phyloP scores from a whole-genome alignment of 2,888 invertebrate genomes.

The Mystacides longicornis region DNA sequence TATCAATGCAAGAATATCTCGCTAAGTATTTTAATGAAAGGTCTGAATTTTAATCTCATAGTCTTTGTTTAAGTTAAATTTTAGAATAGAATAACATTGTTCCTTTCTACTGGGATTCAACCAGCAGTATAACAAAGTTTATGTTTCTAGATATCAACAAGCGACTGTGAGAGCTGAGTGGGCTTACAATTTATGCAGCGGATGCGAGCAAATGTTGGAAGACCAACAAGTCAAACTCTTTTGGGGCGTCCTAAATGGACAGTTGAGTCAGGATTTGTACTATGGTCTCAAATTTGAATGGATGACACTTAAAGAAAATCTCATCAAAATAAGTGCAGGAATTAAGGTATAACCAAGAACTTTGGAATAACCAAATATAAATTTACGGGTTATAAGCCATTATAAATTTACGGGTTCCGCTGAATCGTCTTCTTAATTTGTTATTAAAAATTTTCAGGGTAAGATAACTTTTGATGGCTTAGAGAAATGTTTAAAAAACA shows the following conservation, averaged over 20 bases:
- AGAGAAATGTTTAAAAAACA: constrained; percentile 37
- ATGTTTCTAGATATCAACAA: constrained; percentile 39
- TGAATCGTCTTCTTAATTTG: no score
- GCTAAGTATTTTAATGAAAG: constrained; percentile 44
- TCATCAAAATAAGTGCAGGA: constrained; percentile 29
- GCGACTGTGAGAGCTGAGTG: constrained; percentile 44
- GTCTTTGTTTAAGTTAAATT: no score
- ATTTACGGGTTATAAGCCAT: no score
- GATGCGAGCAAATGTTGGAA: constrained; percentile 44
- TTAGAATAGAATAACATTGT: not conserved
- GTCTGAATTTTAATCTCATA: constrained; percentile 28
- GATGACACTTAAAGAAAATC: constrained; percentile 33
- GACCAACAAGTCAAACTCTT: constrained; percentile 43
- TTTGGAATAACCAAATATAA: no score
- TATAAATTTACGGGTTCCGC: no score
- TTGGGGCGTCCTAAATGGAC: constrained; percentile 42
- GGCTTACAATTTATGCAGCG: constrained; percentile 47
- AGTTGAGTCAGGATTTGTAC: constrained; percentile 40
- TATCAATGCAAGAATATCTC: constrained; percentile 42
- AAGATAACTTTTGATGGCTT: constrained; percentile 37
- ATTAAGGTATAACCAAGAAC: constrained; percentile 29
- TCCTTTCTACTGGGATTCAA: not conserved
- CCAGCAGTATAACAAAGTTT: not conserved
- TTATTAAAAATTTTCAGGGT: not conserved
- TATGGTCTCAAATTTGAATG: constrained; percentile 39